phyloP scores from a whole-genome alignment of 1,140 invertebrate species.

The Drosophila micromelanica region DNA sequence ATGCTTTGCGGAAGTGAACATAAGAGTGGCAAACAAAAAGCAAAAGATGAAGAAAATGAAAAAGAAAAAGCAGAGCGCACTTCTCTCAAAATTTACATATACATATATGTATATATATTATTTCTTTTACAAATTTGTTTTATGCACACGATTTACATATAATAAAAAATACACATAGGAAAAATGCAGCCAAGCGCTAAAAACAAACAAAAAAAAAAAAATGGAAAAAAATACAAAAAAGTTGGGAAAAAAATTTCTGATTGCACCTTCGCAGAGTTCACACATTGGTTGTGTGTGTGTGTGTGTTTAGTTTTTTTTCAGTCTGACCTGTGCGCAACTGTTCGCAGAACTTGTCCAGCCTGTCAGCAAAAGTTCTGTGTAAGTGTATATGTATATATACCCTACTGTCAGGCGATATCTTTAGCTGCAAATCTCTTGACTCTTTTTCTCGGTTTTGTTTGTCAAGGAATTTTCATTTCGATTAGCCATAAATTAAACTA shows the following conservation, averaged over 20 bases:
- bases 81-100: slow-evolving; percentile 34
- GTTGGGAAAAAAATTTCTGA: slow-evolving; percentile 52
- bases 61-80: slow-evolving; percentile 21
- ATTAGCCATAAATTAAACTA: slow-evolving; percentile 74
- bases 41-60: slow-evolving; percentile 38
- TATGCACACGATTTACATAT: slow-evolving; percentile 45
- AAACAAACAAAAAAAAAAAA: slow-evolving; percentile 43
- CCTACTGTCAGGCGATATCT: slow-evolving; percentile 30
- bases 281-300: slow-evolving; percentile 44
- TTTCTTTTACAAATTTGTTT: slow-evolving; percentile 28
- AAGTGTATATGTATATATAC: slow-evolving; percentile 10
- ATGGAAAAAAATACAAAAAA: slow-evolving; percentile 13
- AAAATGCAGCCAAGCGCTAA: slow-evolving; percentile 68
- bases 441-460: slow-evolving; percentile 15
- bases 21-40: slow-evolving; percentile 35
- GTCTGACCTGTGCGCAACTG: slow-evolving; percentile 28
- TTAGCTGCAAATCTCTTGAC: slow-evolving; percentile 49
- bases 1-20: slow-evolving; percentile 50
- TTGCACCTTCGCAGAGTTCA: slow-evolving; percentile 76
- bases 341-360: slow-evolving; percentile 38
- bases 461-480: slow-evolving; percentile 32
- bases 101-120: slow-evolving; percentile 10
- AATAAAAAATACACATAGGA: slow-evolving; percentile 49
- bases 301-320: slow-evolving; percentile 14
- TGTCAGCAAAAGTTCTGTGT: slow-evolving; percentile 22